A percentile compares a stretch with the other conserved stretches of the same genome.
Evolutionary conservation across 2,797 vertebrate species (phyloP).

Genomic region (Margarornis squamiger): DNA sequence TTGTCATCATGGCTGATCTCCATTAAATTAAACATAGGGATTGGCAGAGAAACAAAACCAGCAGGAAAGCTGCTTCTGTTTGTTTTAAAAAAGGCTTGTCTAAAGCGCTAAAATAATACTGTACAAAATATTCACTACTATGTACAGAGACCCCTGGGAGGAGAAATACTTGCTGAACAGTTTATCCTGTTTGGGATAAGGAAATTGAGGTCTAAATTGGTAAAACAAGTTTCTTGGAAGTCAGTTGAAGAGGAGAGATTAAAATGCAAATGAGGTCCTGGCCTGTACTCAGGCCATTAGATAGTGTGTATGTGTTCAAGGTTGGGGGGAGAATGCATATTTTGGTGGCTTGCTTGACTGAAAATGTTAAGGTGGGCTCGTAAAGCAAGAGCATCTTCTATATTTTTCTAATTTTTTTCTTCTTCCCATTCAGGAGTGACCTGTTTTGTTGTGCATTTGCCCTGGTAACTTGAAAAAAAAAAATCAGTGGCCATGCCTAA

Average conservation of each 20-base stretch:
- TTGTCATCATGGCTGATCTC: slow-evolving; percentile 45
- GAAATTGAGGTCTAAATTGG: not conserved
- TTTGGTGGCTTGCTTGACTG: not conserved
- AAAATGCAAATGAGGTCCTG: not conserved
- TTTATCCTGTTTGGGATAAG: slow-evolving; percentile 16
- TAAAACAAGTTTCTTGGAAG: not conserved
- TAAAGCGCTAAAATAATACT: slow-evolving; percentile 30
- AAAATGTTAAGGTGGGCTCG: not conserved
- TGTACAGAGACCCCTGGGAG: slow-evolving; percentile 1
- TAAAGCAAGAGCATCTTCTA: not conserved
- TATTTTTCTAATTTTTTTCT: rapidly evolving
- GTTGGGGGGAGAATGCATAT: not conserved
- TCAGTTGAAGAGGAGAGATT: not conserved
- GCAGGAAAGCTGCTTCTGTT: slow-evolving; percentile 56
- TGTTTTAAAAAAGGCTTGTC: slow-evolving; percentile 33
- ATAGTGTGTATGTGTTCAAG: not conserved
- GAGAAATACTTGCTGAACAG: not conserved
- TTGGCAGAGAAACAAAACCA: slow-evolving; percentile 49
- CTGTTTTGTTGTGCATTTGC: not conserved
- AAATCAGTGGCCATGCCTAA: not conserved
- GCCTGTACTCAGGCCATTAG: not conserved
- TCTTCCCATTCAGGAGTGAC: rapidly evolving
- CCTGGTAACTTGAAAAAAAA: not conserved
- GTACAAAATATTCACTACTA: slow-evolving; percentile 8
- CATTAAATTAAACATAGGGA: slow-evolving; percentile 46